These are phyloP conservation scores for Papilio helenus DNA, from an alignment of 1,140 invertebrate genomes.

Conservation along the genomic window DNA sequence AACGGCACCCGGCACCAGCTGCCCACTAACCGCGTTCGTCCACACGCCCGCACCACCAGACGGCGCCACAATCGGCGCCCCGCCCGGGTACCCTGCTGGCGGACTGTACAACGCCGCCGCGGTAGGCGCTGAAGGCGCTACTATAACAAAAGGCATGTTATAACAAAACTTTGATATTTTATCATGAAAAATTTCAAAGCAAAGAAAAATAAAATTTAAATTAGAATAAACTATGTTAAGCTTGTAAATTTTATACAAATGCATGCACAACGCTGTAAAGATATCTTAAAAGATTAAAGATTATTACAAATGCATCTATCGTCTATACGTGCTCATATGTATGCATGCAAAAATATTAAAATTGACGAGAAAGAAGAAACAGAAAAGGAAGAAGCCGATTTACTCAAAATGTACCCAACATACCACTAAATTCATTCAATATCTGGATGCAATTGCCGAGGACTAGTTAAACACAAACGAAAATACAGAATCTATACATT, in stretches of 20 bases:
- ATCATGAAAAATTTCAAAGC: neutral
- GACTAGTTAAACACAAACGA: conserved; percentile 50
- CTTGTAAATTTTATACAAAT: neutral
- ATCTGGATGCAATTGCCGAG: conserved; percentile 45
- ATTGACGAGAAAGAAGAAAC: neutral
- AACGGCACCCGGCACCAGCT: conserved; percentile 88
- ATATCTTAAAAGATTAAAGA: neutral
- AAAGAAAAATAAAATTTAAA: neutral
- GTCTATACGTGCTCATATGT: neutral
- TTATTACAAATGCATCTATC: neutral
- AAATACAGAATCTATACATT: conserved; percentile 40
- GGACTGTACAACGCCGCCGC: conserved; percentile 62
- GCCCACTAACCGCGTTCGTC: conserved; percentile 86
- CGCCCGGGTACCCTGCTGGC: conserved; percentile 67
- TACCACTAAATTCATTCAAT: conserved; percentile 58
- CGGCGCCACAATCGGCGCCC: conserved; percentile 44
- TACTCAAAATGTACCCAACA: conserved; percentile 78
- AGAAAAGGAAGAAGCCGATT: conserved; percentile 38
- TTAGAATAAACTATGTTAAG: neutral
- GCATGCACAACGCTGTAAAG: neutral
- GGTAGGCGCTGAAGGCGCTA: conserved; percentile 80
- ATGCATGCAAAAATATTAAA: conserved; percentile 42
- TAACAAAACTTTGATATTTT: neutral
- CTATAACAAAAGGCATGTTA: conserved; percentile 50
- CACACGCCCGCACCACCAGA: conserved; percentile 82